These are phyloP conservation scores for Urocitellus parryii DNA, from an alignment of 2,113 vertebrate genomes.

Conservation along the genomic window DNA sequence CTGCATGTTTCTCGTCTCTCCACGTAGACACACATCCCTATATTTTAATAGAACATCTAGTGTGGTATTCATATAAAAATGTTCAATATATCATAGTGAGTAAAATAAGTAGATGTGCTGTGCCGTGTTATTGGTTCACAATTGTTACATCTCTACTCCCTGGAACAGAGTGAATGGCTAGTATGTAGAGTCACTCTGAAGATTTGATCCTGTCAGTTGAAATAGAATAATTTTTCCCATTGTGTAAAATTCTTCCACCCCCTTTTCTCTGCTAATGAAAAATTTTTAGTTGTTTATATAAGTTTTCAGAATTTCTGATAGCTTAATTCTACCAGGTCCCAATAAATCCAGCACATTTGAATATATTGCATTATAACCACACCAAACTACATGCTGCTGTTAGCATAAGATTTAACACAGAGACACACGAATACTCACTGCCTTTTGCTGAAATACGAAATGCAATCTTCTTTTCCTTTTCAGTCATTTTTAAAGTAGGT, in stretches of 20 bases:
- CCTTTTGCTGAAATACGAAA: background rate
- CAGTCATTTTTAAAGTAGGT: background rate
- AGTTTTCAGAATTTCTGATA: background rate
- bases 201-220: background rate
- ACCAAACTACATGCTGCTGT: background rate
- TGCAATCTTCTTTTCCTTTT: background rate
- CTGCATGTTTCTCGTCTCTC: background rate
- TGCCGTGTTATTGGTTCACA: background rate
- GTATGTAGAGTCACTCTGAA: background rate
- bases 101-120: background rate
- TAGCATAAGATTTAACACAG: background rate
- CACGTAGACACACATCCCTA: background rate
- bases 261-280: background rate
- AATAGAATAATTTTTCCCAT: background rate
- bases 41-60: background rate
- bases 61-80: background rate
- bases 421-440: background rate
- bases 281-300: background rate
- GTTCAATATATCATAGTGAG: background rate
- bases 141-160: background rate
- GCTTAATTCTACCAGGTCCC: background rate
- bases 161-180: background rate
- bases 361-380: background rate
- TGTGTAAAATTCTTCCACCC: background rate
- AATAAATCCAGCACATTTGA: background rate